Percentiles rank a stretch among this genome's conserved stretches.
These are phyloP conservation scores for Bradynema listronoti DNA, from an alignment of 1,140 invertebrate genomes.

Conservation along the genomic window DNA sequence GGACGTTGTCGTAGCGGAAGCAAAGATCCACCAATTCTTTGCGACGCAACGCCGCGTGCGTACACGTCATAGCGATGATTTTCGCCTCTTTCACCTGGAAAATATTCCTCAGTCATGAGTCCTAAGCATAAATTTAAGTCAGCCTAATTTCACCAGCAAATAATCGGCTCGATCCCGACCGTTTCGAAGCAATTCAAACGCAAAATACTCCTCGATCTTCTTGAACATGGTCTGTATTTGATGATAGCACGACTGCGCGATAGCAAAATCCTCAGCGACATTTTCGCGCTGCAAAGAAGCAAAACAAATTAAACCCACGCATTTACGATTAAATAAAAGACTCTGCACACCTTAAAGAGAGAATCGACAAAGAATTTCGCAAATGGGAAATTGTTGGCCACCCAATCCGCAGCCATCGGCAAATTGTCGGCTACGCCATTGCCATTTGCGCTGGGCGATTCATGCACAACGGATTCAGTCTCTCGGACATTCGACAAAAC, in stretches of 20 bases:
- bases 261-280: slow-evolving; percentile 79
- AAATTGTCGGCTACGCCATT: slow-evolving; percentile 1
- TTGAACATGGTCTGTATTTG: slow-evolving; percentile 93
- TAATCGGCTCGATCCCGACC: slow-evolving; percentile 91
- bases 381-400: slow-evolving; percentile 77
- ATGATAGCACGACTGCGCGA: slow-evolving; percentile 84
- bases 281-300: slow-evolving; percentile 58
- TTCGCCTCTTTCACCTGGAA: slow-evolving; percentile 86
- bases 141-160: slow-evolving; percentile 63
- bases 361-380: slow-evolving; percentile 82
- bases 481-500: too few relatives aligned
- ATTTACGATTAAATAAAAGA: neutral
- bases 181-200: slow-evolving; percentile 85
- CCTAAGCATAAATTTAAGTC: neutral
- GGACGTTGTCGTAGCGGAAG: slow-evolving; percentile 62
- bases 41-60: slow-evolving; percentile 92
- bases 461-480: too few relatives aligned
- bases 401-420: slow-evolving; percentile 8
- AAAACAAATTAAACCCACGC: neutral
- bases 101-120: neutral
- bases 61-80: slow-evolving; percentile 99
- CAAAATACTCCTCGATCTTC: slow-evolving; percentile 91
- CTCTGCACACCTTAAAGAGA: slow-evolving; percentile 69
- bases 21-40: slow-evolving; percentile 88
- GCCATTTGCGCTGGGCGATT: too few relatives aligned